Evolutionary conservation across 53 echinoderm and acorn worm genomes (phyloP), one percentile per base, ranked within the genome.

Genomic region (Zoroaster sp.): DNA sequence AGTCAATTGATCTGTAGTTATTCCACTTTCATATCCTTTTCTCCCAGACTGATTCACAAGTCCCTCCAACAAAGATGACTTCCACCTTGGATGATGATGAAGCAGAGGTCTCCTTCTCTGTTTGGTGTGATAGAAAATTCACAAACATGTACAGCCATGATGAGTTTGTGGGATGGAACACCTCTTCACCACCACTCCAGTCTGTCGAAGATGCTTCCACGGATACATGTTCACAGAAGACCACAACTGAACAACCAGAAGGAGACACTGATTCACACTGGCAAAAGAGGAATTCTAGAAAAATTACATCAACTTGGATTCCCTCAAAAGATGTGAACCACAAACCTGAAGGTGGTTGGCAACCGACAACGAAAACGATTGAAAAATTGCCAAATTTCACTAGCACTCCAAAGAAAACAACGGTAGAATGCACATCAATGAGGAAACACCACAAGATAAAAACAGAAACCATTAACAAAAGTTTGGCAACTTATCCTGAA

Each of bases 141-240:
- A 73, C 81, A 38, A 89, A 89, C 81, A 89, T 89, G 90, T 81
- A 81, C 73, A 89, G 90, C 63, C 72, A 80, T 69, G 23, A 59
- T 30, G 69, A 73, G 32, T 72, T 85, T 85, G 71, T 47, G 55
- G 28, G 63, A 21, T 59, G 7, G 63, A 8, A 28, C 8, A 25
- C 7, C 1, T 59, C 36, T 33, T 37, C 49, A 17, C 23, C 85
- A 7, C 35, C 41, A 17, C 83, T 17, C 1, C 25, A 30, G 5
- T 8, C 45, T 1, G 47, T 14, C 14, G 34, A 35, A 44, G 42
- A 68, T 13, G 40, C 20, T 4, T 14, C 83, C 35, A 40, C 44
- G 21, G 6, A n/a, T 35, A 35, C 20, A 35, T 47, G 10, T 5
- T 43, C 53, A 54, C 78, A 78, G 63, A 36, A 15, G 36, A 38